phyloP scores from a whole-genome alignment of 2,797 vertebrate species.

The Macropodus opercularis region DNA sequence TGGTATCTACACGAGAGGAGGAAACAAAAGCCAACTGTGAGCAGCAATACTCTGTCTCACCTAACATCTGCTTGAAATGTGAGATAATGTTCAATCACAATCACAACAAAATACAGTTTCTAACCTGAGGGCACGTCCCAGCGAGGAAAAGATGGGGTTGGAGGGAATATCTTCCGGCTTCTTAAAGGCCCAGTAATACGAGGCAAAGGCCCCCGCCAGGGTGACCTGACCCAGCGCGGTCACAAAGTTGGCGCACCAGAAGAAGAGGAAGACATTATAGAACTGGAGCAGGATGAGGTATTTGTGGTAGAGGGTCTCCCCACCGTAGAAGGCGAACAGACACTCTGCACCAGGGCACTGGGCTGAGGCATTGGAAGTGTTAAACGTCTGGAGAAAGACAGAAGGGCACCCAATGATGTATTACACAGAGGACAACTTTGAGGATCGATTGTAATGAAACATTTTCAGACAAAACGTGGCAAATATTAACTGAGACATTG shows the following conservation, averaged over 20 bases:
- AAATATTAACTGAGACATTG: background rate
- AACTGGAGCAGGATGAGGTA: conserved; percentile 91
- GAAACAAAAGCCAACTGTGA: conserved; percentile 17
- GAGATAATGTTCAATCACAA: no score
- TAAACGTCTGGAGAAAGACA: conserved; percentile 85
- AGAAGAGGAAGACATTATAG: conserved; percentile 97
- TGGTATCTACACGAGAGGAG: conserved; percentile 86
- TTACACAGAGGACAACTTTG: background rate
- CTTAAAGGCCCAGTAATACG: conserved; percentile 96
- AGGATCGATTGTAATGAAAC: background rate
- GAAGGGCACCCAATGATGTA: background rate
- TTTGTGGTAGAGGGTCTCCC: conserved; percentile 90
- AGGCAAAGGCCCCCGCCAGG: conserved; percentile 93
- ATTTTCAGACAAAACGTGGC: background rate
- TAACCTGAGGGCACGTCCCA: conserved; percentile 91
- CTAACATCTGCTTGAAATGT: no score
- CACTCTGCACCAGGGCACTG: conserved; percentile 87
- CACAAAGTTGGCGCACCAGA: conserved; percentile 95
- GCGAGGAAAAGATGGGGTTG: conserved; percentile 89
- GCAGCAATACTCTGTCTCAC: conserved; percentile 2
- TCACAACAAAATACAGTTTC: conserved; percentile 8
- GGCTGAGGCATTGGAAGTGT: conserved; percentile 76
- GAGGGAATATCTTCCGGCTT: conserved; percentile 91
- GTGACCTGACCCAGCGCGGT: conserved; percentile 96
- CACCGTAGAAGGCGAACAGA: conserved; percentile 93